Conservation (phyloP, 1,140 invertebrate species). For the Frieseomelitta varia region DNA sequence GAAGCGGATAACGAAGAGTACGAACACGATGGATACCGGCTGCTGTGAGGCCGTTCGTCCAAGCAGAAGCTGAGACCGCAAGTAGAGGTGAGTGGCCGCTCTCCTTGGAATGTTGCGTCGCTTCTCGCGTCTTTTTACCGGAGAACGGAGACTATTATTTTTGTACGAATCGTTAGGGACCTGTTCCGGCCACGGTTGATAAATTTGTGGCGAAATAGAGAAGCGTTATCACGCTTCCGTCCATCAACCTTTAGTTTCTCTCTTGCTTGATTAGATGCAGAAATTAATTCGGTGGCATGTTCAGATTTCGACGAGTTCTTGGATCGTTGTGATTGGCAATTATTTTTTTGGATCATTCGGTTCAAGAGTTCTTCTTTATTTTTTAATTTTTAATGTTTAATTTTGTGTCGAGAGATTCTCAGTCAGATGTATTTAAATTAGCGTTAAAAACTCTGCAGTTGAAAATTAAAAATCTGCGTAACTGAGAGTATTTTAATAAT, state of each 20-base stretch:
- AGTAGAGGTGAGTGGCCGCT: constrained; percentile 68
- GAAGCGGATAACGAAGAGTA: constrained; percentile 16
- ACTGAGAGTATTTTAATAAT: no score
- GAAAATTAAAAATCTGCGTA: no score
- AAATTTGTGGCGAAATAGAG: not conserved
- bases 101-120: constrained; percentile 59
- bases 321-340: no score
- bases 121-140: constrained; percentile 43
- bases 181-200: not conserved
- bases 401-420: no score
- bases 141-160: constrained; percentile 25
- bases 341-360: no score
- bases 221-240: not conserved
- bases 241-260: accelerated
- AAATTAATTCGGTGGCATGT: no score
- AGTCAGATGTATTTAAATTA: no score
- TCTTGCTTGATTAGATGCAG: not conserved
- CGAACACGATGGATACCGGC: constrained; percentile 51
- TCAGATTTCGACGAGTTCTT: no score
- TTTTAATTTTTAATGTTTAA: no score
- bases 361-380: no score
- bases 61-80: constrained; percentile 61
- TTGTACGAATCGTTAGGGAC: not conserved
- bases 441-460: no score
- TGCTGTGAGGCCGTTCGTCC: constrained; percentile 56